Base-by-base conservation (phyloP, 2,797 vertebrate species). In the Alauda arvensis region DNA sequence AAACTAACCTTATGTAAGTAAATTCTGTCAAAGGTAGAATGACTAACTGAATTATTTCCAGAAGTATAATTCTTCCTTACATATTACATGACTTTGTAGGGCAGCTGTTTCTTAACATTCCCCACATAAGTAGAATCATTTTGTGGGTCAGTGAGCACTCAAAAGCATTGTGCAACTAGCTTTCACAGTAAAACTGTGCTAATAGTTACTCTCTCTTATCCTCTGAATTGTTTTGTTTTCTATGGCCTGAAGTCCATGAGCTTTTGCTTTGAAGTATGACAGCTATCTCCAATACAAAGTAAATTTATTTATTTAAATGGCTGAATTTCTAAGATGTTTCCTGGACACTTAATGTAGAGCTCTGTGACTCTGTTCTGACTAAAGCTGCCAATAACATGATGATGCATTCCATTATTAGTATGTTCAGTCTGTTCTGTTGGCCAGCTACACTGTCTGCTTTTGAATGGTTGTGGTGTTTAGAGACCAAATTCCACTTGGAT, bases 1-100 rank as follows among this genome's bases (percentile, higher is more conserved):
- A 95, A 96, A 90, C 52, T 87, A 94, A 83, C 70, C 49, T 55
- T 91, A 62, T 4, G 77, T 95, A 77, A 95, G 85, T 95, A 82
- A 71, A 55, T 81, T 70, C 28, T 82, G 77, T 87, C 39, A 90
- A 34, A 37, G n/a, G 10, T 42, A 88, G 49, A 85, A 79, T 53
- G 39, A 24, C 62, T 74, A 26, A 33, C 24, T 70, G 80, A 34
- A 43, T 67, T 52, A 59, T 88, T 34, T 92, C 75, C 59, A 89
- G 68, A 43, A 88, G 28, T 31, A 31, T 29, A 29, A 42, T 52
- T 86, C 51, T 68, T 88, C 49, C 34, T 56, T 57, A 31, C 3
- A 5, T 61, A 17, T 28, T 37, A 34, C 7, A 2, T 53, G 6
- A 56, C 52, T 86, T 89, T 3, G 4, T 34, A 37, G 14, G 37